Evolutionary conservation across 2,113 vertebrate species (phyloP), one percentile per base, ranked within the genome.

Genomic region (Tamias sibiricus): DNA sequence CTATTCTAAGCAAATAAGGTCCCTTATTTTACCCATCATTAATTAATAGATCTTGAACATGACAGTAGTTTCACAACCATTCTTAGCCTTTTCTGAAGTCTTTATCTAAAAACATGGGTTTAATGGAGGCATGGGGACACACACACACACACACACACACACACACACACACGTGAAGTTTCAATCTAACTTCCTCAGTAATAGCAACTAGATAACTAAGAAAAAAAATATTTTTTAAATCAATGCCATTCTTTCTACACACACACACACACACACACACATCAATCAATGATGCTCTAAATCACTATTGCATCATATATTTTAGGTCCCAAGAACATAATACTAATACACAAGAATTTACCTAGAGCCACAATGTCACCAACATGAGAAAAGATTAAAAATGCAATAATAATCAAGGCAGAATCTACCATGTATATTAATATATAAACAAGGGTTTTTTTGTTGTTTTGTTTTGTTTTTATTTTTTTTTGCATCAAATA

Each of bases 1-100:
- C 22, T 84, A 13, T 95, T 87, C 30, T 77, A 84, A 87, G 20
- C 32, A 88, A 81, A 80, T 32, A 71, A 22, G 71, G 6, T 30
- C 37, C 28, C 9, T 77, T 79, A 52, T 69, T 49, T 12, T 84
- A 72, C 37, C 24, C 22, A 57, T 37, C 7, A 71, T 72, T 95
- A 94, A 82, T 72, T 81, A 90, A 87, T 28, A 66, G 4, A 88
- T 12, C 22, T 89, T 87, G 40, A 80, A 81, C 76, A 79, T 68
- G 84, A 12, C 37, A 88, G 37, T 52, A 83, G 17, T 93, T 95
- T 87, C 9, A 62, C 59, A 71, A 72, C 69, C 2, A 49, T 89
- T 74, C 11, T 49, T 52, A 86, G n/a, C 1, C 1, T 72, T 42
- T 92, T 72, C 19, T 83, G 14, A 83, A 71, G 8, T 79, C 64